phyloP scores from a whole-genome alignment of 2,797 vertebrate genomes.

The Phataginus tricuspis region DNA sequence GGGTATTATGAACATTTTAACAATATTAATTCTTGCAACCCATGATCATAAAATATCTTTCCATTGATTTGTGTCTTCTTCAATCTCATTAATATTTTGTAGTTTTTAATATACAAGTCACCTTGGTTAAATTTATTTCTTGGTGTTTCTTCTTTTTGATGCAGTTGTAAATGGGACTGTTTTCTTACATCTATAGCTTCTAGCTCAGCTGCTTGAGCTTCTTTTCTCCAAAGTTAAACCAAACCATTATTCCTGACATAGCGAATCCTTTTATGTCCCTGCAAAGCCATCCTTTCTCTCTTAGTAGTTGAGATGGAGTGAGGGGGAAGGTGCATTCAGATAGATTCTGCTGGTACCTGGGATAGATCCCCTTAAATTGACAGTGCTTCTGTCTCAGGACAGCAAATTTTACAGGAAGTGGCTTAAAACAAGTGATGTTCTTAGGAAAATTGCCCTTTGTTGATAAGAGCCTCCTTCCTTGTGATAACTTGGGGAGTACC shows the following conservation, averaged over 20 bases:
- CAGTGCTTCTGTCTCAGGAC: background rate
- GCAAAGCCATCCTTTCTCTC: background rate
- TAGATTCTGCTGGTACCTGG: accelerated
- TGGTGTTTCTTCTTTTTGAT: background rate
- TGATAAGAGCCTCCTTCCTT: background rate
- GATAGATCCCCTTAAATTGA: background rate
- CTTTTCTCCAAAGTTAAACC: background rate
- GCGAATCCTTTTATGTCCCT: background rate
- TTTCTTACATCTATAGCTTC: background rate
- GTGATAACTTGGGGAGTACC: background rate
- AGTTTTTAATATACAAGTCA: no score
- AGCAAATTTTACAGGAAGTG: background rate
- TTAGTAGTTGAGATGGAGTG: background rate
- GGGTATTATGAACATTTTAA: no score
- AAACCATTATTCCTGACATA: background rate
- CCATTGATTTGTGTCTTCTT: no score
- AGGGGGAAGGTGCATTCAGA: no score
- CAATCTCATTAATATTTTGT: no score
- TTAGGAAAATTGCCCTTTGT: background rate
- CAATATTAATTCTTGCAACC: no score
- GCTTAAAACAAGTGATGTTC: background rate
- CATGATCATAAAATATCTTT: no score
- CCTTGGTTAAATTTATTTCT: no score
- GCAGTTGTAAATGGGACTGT: background rate
- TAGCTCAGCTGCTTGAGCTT: background rate